These are phyloP conservation scores for Lasioglossum figueresi DNA, from an alignment of 2,888 invertebrate species.

Conservation along the genomic window DNA sequence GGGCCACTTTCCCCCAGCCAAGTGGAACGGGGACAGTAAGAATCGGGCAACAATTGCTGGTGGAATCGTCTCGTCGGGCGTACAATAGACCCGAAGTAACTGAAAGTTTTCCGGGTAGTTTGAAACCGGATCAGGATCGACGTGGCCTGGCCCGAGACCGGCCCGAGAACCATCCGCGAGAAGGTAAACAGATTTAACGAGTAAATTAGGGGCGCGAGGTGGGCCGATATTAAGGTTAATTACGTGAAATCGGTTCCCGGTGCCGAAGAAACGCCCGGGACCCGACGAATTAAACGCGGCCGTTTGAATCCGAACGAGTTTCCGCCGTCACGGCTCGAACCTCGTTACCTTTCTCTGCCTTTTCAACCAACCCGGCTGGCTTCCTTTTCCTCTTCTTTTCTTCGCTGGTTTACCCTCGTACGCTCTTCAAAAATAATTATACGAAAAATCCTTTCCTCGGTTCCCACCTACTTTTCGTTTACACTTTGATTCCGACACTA, in stretches of 20 bases:
- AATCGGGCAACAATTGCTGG: slow-evolving; percentile 6
- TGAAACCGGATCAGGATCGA: slow-evolving; percentile 17
- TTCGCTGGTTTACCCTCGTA: background rate
- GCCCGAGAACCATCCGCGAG: slow-evolving; percentile 8
- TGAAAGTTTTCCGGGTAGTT: slow-evolving; percentile 1
- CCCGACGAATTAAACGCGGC: background rate
- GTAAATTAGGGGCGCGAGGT: background rate
- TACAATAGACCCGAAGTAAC: slow-evolving; percentile 1
- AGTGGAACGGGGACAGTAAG: background rate
- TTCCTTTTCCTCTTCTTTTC: background rate
- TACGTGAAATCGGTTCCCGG: background rate
- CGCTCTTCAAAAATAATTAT: background rate
- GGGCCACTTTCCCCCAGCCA: background rate
- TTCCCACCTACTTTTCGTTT: background rate
- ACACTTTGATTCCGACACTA: background rate
- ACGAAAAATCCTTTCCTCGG: background rate
- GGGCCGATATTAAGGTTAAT: slow-evolving; percentile 15
- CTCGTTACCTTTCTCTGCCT: slow-evolving; percentile 3
- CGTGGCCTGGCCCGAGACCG: background rate
- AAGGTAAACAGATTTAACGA: slow-evolving; percentile 11
- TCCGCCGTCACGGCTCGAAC: background rate
- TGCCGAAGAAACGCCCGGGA: background rate
- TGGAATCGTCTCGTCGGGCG: background rate
- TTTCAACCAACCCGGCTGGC: background rate
- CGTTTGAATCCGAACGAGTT: background rate